Base-by-base conservation (phyloP, 2,888 invertebrate species). In the Ferrisia virgata region DNA sequence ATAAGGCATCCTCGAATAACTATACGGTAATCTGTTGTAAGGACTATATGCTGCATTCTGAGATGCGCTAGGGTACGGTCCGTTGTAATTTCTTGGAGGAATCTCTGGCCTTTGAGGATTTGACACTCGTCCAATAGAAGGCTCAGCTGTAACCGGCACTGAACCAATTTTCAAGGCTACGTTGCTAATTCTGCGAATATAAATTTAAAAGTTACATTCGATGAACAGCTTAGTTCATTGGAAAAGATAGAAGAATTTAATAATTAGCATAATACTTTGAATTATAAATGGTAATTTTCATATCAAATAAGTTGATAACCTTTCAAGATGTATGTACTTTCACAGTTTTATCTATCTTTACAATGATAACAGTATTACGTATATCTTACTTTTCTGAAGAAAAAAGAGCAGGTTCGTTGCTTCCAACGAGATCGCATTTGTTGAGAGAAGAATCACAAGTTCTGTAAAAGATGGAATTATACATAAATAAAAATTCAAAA, bases 81-180 rank as follows among this genome's bases (percentile, higher is more conserved):
- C 64, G 28, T 36, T 31, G 40, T 83, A 83, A 76, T 83, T 83
- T 76, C 83, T 39, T 1, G 83, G 83, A 6, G 83, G 83, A 28
- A 83, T 25, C 8, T 39, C 72, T 22, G 83, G 83, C 18, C 36
- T 22, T 47, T 81, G 53, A 18, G 22, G 40, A 47, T 15, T 8
- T 9, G 28, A 13, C 15, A 72, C 76, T 72, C 40, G 36, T 43
- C 83, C 43, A 8, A 76, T 11, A 13, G 18, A 40, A 15, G 83
- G 83, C n/a, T 83, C 83, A 5, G 6, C 40, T 15, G 39, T 28
- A 1, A 47, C 47, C 64, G 36, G 53, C 33, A 47, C 22, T 9
- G 80, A 69, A 15, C 69, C 69, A 22, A 82, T 83, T 43, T 43
- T 40, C n/a, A 47, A 33, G 11, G 39, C 18, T 11, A 43, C 31